phyloP scores from a whole-genome alignment of 2,888 invertebrate genomes.

The Odontocerum albicorne region DNA sequence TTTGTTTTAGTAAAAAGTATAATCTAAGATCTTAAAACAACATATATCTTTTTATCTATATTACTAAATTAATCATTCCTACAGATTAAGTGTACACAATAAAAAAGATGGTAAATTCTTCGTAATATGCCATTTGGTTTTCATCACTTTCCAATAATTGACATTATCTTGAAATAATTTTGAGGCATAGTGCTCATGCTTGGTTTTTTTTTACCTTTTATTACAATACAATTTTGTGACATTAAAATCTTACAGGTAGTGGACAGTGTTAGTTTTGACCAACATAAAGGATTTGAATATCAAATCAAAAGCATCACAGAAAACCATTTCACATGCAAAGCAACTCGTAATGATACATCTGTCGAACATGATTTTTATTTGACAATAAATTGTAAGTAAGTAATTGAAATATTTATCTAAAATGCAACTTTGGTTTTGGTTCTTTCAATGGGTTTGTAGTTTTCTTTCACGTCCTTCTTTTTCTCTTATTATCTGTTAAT shows the following conservation, averaged over 20 bases:
- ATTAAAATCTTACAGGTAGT: constrained; percentile 42
- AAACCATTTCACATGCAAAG: constrained; percentile 41
- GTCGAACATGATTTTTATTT: constrained; percentile 33
- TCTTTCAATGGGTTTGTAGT: constrained; percentile 17
- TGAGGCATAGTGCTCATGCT: too few relatives aligned
- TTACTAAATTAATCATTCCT: too few relatives aligned
- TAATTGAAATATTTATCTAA: constrained; percentile 26
- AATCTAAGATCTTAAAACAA: too few relatives aligned
- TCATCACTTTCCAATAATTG: too few relatives aligned
- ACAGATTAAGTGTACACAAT: too few relatives aligned
- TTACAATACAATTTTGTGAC: too few relatives aligned
- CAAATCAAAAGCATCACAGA: constrained; percentile 42
- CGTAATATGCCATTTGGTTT: too few relatives aligned
- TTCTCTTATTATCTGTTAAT: constrained; percentile 19
- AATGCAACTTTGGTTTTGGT: constrained; percentile 30
- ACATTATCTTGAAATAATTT: too few relatives aligned
- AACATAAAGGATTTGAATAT: constrained; percentile 50
- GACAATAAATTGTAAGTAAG: constrained; percentile 39
- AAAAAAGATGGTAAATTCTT: too few relatives aligned
- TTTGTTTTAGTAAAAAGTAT: too few relatives aligned
- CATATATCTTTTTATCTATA: too few relatives aligned
- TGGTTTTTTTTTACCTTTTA: too few relatives aligned
- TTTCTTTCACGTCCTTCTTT: constrained; percentile 21
- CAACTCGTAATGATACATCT: constrained; percentile 36
- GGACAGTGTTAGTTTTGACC: constrained; percentile 44